Conservation (phyloP, 2,797 vertebrate species). For the Urosaurus nigricauda region DNA sequence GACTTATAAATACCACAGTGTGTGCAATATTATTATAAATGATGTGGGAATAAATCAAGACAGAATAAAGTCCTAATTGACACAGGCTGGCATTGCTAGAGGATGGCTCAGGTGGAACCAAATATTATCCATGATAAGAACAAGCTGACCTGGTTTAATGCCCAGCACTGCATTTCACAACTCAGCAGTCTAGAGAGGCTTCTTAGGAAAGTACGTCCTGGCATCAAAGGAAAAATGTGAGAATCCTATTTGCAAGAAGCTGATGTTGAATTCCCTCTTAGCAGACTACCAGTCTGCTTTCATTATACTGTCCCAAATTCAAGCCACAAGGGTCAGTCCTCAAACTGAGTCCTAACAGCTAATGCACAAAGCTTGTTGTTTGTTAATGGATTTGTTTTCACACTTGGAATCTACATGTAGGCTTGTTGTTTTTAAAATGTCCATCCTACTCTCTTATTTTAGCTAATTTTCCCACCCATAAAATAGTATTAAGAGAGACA, state of each 20-base stretch:
- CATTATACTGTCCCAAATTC: constrained; percentile 54
- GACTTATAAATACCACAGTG: constrained; percentile 12
- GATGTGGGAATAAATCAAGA: constrained; percentile 44
- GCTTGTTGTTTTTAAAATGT: constrained; percentile 13
- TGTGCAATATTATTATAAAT: not conserved
- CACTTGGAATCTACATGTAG: constrained; percentile 36
- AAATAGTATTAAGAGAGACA: constrained; percentile 14
- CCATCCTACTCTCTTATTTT: constrained; percentile 31
- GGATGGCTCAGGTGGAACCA: constrained; percentile 29
- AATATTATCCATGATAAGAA: constrained; percentile 39
- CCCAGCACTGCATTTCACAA: constrained; percentile 57
- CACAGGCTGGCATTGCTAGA: not conserved
- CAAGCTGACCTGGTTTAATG: constrained; percentile 34
- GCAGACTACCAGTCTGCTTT: constrained; percentile 35
- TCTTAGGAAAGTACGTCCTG: constrained; percentile 33
- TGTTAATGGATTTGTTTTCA: constrained; percentile 58
- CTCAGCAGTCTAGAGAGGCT: constrained; percentile 52
- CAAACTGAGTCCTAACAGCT: constrained; percentile 43
- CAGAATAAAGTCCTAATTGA: constrained; percentile 11
- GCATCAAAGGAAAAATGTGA: constrained; percentile 53
- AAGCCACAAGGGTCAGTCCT: constrained; percentile 42
- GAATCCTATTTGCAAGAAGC: constrained; percentile 55
- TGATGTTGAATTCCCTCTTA: constrained; percentile 47
- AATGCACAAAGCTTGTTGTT: constrained; percentile 44
- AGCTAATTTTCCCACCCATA: constrained; percentile 44